Percentiles rank a stretch among this genome's conserved stretches.
These are phyloP conservation scores for Drosophila pallidifrons DNA, from an alignment of 1,140 invertebrate genomes.

Conservation along the genomic window DNA sequence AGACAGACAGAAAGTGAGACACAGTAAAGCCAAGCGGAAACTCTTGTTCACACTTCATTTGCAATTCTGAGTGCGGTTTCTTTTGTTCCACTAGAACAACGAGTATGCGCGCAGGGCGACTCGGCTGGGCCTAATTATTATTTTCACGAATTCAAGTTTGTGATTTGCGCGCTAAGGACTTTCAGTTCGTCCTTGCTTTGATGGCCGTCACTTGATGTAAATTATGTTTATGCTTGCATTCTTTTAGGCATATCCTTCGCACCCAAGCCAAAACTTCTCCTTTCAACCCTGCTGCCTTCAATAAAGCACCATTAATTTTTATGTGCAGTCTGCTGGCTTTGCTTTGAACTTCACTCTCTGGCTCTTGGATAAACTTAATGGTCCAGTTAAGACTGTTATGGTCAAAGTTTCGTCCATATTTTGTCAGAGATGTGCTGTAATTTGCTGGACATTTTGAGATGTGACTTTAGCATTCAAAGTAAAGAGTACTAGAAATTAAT, in stretches of 20 bases:
- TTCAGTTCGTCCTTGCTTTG: slow-evolving; percentile 45
- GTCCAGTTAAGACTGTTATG: slow-evolving; percentile 44
- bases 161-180: slow-evolving; percentile 51
- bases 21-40: slow-evolving; percentile 32
- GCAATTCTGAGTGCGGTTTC: slow-evolving; percentile 68
- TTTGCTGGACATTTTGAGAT: slow-evolving; percentile 14
- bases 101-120: neutral
- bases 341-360: slow-evolving; percentile 18
- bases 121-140: slow-evolving; percentile 71
- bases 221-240: slow-evolving; percentile 76
- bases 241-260: slow-evolving; percentile 14
- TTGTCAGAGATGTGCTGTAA: slow-evolving; percentile 37
- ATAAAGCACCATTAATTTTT: slow-evolving; percentile 63
- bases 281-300: slow-evolving; percentile 6
- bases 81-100: slow-evolving; percentile 43
- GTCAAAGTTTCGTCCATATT: slow-evolving; percentile 39
- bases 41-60: slow-evolving; percentile 81
- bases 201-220: slow-evolving; percentile 62
- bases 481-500: neutral
- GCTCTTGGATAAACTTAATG: slow-evolving; percentile 41
- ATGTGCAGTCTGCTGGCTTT: slow-evolving; percentile 28
- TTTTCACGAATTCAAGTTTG: slow-evolving; percentile 67
- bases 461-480: slow-evolving; percentile 14
- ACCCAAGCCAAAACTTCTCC: neutral
- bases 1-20: slow-evolving; percentile 3